Evolutionary conservation across 2,888 invertebrate genomes (phyloP).

Genomic region (Torymus auratus): DNA sequence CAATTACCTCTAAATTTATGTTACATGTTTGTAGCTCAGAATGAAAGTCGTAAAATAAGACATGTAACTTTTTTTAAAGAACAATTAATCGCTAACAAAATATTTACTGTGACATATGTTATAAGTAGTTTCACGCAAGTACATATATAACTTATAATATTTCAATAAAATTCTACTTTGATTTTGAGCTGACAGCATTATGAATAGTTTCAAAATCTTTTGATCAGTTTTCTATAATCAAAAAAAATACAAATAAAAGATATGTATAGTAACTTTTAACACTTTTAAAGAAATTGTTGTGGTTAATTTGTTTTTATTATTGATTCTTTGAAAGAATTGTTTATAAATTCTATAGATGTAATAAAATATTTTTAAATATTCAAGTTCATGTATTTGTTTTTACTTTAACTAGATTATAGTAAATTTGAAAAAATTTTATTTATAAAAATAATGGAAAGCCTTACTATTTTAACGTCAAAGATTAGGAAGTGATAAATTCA

Average conservation of each 20-base stretch:
- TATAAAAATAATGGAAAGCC: slow-evolving; percentile 11
- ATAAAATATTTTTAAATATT: not conserved
- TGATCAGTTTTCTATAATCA: slow-evolving; percentile 1
- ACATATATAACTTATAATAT: too few relatives aligned
- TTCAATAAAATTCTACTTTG: slow-evolving; percentile 13
- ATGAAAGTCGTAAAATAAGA: slow-evolving; percentile 17
- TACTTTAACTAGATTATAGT: not conserved
- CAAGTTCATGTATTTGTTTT: not conserved
- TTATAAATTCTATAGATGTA: slow-evolving; percentile 24
- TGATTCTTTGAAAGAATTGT: slow-evolving; percentile 25
- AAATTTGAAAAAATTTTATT: not conserved
- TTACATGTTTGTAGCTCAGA: slow-evolving; percentile 25
- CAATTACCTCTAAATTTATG: slow-evolving; percentile 18
- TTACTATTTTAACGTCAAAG: not conserved
- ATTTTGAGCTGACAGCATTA: slow-evolving; percentile 16
- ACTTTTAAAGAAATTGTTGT: slow-evolving; percentile 5
- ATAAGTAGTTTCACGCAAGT: too few relatives aligned
- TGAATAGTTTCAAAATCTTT: slow-evolving; percentile 11
- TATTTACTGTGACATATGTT: too few relatives aligned
- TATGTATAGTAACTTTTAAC: not conserved
- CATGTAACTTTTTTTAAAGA: not conserved
- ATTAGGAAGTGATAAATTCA: not conserved
- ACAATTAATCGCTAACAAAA: not conserved
- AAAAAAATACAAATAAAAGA: slow-evolving; percentile 1
- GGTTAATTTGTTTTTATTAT: slow-evolving; percentile 28